Evolutionary conservation across 2,113 vertebrate genomes (phyloP), one percentile per base, ranked within the genome.

Genomic region (Heterochromis multidens): DNA sequence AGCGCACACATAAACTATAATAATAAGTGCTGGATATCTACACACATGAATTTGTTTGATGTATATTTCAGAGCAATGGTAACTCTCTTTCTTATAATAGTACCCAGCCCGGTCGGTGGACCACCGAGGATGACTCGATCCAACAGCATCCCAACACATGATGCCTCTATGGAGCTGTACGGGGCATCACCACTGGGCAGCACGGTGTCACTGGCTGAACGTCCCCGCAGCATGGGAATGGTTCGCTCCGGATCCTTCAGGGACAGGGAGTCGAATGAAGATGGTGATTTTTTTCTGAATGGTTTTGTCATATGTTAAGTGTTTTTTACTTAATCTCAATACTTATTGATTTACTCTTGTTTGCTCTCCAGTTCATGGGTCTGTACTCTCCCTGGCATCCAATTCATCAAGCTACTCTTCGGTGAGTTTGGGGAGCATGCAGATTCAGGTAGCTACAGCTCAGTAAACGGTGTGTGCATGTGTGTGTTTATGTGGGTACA

Each of bases 71-170:
- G 43, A 52, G 25, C 17, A 8, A 57, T 2, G 1, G 5, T 77
- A 27, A 56, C 52, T 13, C 2, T 25, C 13, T 65, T 7, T 79
- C 16, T 72, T 86, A 85, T 89, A 95, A 95, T 95, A 96, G 97
- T 97, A 77, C 96, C 97, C 90, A 97, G 96, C 52, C 93, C 96
- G 16, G 63, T 61, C 0, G 49, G 92, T 4, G 93, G 97, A 86
- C 88, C 97, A 88, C 97, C 97, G 0, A 96, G 97, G 91, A 99
- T 99, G 97, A 98, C 96, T 88, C 97, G 98, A 77, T 99, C 98
- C 94, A 99, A 98, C 97, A 99, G 98, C 96, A 99, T 99, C 93
- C 98, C 98, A 37, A 96, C 97, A 72, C 98, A 98, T 6, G 98
- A 99, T 62, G 96, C 97, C 87, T 96, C 97, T 82, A 96, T 98